Evolutionary conservation across 2,113 vertebrate species (phyloP).

Genomic region (Phalacrocorax brasilianus): DNA sequence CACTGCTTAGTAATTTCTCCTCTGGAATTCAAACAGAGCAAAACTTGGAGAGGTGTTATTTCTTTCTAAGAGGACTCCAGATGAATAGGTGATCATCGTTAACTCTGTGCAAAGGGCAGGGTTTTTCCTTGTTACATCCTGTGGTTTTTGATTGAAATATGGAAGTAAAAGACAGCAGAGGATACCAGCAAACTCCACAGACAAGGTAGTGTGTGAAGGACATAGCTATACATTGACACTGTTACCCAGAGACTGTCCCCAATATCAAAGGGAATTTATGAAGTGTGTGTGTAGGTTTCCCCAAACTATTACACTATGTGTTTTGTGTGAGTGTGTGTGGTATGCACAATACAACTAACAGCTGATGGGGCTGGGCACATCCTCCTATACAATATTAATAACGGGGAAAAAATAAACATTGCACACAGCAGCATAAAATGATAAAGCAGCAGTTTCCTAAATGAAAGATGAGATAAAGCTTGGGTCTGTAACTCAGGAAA

Average conservation of each 20-base stretch:
- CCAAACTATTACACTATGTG: background rate
- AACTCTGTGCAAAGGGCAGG: background rate
- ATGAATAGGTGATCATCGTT: background rate
- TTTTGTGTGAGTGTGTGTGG: background rate
- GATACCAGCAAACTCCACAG: background rate
- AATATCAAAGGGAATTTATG: background rate
- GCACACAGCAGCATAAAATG: slow-evolving; percentile 33
- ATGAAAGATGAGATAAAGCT: slow-evolving; percentile 60
- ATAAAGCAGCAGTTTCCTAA: slow-evolving; percentile 59
- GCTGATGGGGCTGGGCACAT: slow-evolving; percentile 36
- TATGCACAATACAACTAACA: background rate
- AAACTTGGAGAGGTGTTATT: background rate
- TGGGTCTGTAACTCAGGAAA: slow-evolving; percentile 53
- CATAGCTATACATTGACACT: background rate
- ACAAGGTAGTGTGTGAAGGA: background rate
- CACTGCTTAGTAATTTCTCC: background rate
- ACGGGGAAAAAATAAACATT: slow-evolving; percentile 50
- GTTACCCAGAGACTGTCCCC: background rate
- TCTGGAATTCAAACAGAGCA: background rate
- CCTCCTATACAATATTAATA: slow-evolving; percentile 58
- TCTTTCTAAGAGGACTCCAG: background rate
- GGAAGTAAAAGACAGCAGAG: background rate
- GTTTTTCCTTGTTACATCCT: background rate
- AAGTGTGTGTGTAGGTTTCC: background rate
- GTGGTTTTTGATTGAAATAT: background rate